phyloP scores from a whole-genome alignment of 1,140 invertebrate species.

The Drosophila kepulauana region DNA sequence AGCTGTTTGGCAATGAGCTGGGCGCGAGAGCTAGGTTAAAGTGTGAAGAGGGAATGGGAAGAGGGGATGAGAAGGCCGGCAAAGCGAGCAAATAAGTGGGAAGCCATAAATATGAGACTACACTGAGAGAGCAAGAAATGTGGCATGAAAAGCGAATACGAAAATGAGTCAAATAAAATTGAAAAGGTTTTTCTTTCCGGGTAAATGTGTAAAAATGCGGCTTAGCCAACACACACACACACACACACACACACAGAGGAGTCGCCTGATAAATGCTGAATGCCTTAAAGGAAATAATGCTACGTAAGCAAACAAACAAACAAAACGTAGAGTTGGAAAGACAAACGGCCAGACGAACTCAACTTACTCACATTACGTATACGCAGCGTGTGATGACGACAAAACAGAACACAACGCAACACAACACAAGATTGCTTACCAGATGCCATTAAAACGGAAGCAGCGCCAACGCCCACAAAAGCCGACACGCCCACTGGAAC shows the following conservation, averaged over 20 bases:
- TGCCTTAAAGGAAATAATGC: constrained; percentile 48
- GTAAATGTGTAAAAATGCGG: constrained; percentile 30
- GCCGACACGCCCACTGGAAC: constrained; percentile 44
- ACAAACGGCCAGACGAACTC: constrained; percentile 7
- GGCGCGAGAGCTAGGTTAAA: neutral
- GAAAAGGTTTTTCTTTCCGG: constrained; percentile 50
- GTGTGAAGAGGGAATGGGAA: constrained; percentile 2
- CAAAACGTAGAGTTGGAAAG: neutral
- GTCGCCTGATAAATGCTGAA: constrained; percentile 11
- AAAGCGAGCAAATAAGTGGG: constrained; percentile 59
- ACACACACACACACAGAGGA: neutral
- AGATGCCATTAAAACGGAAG: constrained; percentile 75
- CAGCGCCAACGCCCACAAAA: constrained; percentile 56
- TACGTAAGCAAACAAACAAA: constrained; percentile 67
- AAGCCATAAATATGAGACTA: constrained; percentile 67
- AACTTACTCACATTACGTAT: constrained; percentile 66
- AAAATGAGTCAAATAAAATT: constrained; percentile 60
- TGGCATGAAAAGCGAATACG: constrained; percentile 50
- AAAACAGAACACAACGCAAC: constrained; percentile 54
- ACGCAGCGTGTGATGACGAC: constrained; percentile 63
- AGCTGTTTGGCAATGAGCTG: constrained; percentile 43
- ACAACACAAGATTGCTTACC: constrained; percentile 57
- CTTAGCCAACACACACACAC: constrained; percentile 14
- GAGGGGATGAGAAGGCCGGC: constrained; percentile 1
- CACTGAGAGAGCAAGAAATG: constrained; percentile 43